Evolutionary conservation across 1,140 invertebrate species (phyloP).

Genomic region (Charaxes varanes): DNA sequence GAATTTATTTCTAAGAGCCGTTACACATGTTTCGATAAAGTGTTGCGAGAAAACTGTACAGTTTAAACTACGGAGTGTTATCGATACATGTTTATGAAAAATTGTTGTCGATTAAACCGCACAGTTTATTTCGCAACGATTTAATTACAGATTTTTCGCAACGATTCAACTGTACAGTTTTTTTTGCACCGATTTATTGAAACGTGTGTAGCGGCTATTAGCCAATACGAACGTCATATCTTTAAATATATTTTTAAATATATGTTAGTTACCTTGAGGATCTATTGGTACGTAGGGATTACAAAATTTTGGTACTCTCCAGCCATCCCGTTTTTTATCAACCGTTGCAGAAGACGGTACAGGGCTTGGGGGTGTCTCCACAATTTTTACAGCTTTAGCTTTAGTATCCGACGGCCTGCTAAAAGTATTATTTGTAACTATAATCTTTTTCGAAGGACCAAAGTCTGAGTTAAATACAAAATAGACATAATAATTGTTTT

Average conservation of each 20-base stretch:
- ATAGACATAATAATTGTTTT: too few species aligned
- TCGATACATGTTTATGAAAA: too few species aligned
- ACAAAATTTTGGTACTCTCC: conserved; percentile 31
- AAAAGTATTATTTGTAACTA: too few species aligned
- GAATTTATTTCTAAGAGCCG: too few species aligned
- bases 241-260: background rate
- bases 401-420: background rate
- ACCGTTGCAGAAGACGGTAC: conserved; percentile 40
- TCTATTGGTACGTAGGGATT: conserved; percentile 52
- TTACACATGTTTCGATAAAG: too few species aligned
- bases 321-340: conserved; percentile 36
- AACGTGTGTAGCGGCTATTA: background rate
- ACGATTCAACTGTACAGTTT: background rate
- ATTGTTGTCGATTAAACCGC: too few species aligned
- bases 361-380: conserved; percentile 52
- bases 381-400: background rate
- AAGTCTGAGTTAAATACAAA: too few species aligned
- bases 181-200: background rate
- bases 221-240: background rate
- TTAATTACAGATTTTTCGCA: background rate
- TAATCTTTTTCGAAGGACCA: too few species aligned
- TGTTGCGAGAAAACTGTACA: too few species aligned
- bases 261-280: conserved; percentile 41
- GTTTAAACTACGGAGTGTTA: too few species aligned
- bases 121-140: background rate